phyloP scores from a whole-genome alignment of 2,113 vertebrate species.

The Hemiscyllium ocellatum region DNA sequence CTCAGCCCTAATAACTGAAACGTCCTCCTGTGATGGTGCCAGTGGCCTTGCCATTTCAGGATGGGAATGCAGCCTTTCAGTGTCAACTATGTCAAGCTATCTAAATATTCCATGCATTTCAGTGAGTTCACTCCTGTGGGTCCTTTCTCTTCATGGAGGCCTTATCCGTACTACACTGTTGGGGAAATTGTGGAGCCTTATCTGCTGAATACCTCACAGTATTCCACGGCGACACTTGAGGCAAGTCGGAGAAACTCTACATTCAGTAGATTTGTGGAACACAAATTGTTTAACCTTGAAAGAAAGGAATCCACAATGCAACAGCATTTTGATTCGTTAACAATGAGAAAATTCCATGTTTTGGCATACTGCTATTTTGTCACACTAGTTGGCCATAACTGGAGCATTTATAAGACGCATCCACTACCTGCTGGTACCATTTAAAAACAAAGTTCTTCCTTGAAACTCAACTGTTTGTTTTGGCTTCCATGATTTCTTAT shows the following conservation, averaged over 20 bases:
- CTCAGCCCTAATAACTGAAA: neutral
- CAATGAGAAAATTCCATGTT: neutral
- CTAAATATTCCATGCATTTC: neutral
- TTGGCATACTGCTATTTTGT: neutral
- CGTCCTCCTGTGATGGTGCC: neutral
- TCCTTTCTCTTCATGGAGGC: neutral
- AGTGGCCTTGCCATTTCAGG: neutral
- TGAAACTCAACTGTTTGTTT: neutral
- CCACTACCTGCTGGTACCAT: neutral
- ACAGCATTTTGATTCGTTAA: neutral
- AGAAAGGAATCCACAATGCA: neutral
- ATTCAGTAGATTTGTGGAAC: neutral
- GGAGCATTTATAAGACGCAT: neutral
- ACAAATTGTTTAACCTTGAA: neutral
- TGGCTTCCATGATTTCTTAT: neutral
- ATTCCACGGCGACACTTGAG: neutral
- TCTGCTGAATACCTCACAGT: neutral
- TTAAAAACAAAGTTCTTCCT: neutral
- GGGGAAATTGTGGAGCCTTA: neutral
- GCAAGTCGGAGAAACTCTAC: neutral
- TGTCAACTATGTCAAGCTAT: neutral
- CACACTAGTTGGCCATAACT: neutral
- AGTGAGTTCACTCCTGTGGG: neutral
- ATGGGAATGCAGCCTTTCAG: neutral
- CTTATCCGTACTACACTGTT: neutral